Percentiles rank a stretch among this genome's conserved stretches.
Evolutionary conservation across 2,797 vertebrate species (phyloP).

Genomic region (Amphiprion clarkii): DNA sequence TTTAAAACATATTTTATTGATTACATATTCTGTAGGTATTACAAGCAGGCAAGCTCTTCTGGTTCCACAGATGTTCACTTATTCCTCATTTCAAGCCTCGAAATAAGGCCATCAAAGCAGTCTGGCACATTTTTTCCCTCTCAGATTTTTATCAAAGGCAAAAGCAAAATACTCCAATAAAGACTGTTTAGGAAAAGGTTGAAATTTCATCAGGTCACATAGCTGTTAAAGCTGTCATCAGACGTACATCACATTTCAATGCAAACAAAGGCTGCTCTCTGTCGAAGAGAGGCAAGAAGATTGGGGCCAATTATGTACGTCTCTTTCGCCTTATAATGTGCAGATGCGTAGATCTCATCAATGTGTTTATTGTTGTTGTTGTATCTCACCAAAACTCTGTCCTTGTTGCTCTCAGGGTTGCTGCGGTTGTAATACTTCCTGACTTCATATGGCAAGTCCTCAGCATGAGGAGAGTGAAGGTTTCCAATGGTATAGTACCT

Average conservation of each 20-base stretch:
- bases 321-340: slow-evolving; percentile 71
- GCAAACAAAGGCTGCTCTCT: background rate
- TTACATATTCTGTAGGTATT: too few species aligned
- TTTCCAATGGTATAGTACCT: slow-evolving; percentile 81
- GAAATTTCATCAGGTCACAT: slow-evolving; percentile 1
- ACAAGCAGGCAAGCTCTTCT: too few species aligned
- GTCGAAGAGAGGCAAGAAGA: slow-evolving; percentile 73
- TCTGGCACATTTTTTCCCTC: too few species aligned
- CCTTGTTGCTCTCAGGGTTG: slow-evolving; percentile 75
- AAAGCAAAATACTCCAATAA: too few species aligned
- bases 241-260: slow-evolving; percentile 7
- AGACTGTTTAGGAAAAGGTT: background rate
- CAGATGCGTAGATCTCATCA: slow-evolving; percentile 74
- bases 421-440: slow-evolving; percentile 72
- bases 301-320: slow-evolving; percentile 70
- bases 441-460: slow-evolving; percentile 75
- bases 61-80: too few species aligned
- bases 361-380: slow-evolving; percentile 76
- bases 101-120: too few species aligned
- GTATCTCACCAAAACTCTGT: slow-evolving; percentile 80
- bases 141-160: too few species aligned
- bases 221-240: slow-evolving; percentile 1
- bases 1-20: too few species aligned
- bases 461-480: slow-evolving; percentile 66
- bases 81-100: too few species aligned